Evolutionary conservation across 2,888 invertebrate genomes (phyloP).

Genomic region (Dynastes hyllus): DNA sequence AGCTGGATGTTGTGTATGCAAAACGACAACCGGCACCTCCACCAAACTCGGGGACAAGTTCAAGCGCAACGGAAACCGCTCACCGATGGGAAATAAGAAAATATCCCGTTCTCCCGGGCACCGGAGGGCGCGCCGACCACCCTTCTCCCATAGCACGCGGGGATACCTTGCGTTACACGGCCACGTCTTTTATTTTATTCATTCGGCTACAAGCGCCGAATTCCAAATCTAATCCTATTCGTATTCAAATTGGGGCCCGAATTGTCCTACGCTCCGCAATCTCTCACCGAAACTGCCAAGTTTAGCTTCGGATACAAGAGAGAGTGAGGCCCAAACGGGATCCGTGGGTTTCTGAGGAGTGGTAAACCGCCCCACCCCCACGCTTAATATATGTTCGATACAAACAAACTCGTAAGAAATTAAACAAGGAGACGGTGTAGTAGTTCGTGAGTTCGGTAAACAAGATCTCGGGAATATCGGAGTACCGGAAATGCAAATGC

Average conservation of each 20-base stretch:
- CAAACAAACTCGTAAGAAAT: conserved; percentile 29
- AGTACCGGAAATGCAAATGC: conserved; percentile 14
- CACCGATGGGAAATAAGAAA: not conserved
- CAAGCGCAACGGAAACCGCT: conserved; percentile 15
- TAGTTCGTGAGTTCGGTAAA: conserved; percentile 13
- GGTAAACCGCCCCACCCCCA: not conserved
- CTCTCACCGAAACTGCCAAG: conserved; percentile 58
- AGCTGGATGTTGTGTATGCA: conserved; percentile 3
- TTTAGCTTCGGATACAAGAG: conserved; percentile 49
- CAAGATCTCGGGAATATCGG: conserved; percentile 5
- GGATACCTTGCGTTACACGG: not conserved
- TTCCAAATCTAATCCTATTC: conserved; percentile 65
- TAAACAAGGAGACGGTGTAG: conserved; percentile 26
- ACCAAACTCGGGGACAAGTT: not conserved
- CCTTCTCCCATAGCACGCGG: not conserved
- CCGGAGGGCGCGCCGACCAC: not conserved
- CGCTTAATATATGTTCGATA: conserved; percentile 47
- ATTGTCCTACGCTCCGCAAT: conserved; percentile 61
- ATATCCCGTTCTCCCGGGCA: not conserved
- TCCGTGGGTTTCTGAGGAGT: conserved; percentile 7
- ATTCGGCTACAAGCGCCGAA: conserved; percentile 25
- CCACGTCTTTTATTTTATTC: conserved; percentile 30
- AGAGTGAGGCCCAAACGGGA: not conserved
- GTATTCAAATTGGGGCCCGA: conserved; percentile 65
- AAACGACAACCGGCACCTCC: not conserved